A percentile compares a stretch with the other conserved stretches of the same genome.
Conservation (phyloP, 2,113 vertebrate species). For the Larimichthys crocea region DNA sequence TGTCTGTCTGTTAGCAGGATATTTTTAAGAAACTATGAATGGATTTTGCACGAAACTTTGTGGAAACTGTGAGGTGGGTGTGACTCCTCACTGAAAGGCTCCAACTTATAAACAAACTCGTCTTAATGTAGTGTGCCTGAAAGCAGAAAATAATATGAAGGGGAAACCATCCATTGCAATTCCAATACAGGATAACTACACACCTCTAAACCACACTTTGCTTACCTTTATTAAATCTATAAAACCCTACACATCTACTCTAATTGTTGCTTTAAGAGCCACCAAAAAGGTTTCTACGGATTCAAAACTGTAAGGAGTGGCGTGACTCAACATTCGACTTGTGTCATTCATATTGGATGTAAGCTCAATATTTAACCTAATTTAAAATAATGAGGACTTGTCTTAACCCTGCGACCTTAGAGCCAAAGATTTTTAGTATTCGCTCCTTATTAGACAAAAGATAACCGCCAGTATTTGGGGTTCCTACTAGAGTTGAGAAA, state of each 20-base stretch:
- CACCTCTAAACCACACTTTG: constrained; percentile 1
- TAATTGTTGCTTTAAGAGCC: constrained; percentile 4
- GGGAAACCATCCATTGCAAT: constrained; percentile 6
- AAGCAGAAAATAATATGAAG: background rate
- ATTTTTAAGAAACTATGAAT: constrained; percentile 11
- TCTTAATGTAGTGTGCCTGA: background rate
- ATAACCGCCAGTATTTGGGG: background rate
- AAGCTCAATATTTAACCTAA: background rate
- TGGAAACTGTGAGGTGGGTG: constrained; percentile 32
- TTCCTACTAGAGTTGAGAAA: background rate
- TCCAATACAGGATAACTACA: background rate
- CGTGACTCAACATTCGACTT: constrained; percentile 7
- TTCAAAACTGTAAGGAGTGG: constrained; percentile 30
- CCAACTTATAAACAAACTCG: constrained; percentile 24
- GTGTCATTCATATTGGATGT: constrained; percentile 5
- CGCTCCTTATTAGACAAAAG: background rate
- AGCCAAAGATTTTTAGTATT: background rate
- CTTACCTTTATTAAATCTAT: constrained; percentile 5
- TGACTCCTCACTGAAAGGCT: constrained; percentile 6
- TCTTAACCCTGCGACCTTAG: background rate
- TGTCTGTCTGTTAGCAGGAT: constrained; percentile 16
- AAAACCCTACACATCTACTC: background rate
- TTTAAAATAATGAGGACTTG: background rate
- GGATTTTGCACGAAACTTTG: constrained; percentile 35
- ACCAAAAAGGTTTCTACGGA: constrained; percentile 19